A percentile compares a stretch with the other conserved stretches of the same genome.
These are phyloP conservation scores for Bombycilla garrulus DNA, from an alignment of 2,113 vertebrate species.

Conservation along the genomic window DNA sequence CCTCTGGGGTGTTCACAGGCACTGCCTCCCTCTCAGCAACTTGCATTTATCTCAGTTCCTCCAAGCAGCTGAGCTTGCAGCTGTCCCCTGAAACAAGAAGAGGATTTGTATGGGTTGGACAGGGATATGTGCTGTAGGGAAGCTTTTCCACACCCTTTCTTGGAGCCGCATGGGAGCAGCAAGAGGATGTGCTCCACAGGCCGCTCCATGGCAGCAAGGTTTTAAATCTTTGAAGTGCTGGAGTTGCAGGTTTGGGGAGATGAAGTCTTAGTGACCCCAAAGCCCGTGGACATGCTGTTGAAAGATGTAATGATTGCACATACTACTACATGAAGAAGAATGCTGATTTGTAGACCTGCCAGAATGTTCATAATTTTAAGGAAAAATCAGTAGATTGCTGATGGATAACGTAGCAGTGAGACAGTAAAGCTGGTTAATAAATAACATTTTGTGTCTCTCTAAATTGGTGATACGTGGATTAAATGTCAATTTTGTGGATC, in stretches of 20 bases:
- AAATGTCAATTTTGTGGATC: background rate
- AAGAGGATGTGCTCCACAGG: background rate
- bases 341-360: background rate
- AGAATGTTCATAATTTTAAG: background rate
- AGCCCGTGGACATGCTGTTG: background rate
- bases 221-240: background rate
- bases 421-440: background rate
- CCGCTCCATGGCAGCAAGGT: accelerated
- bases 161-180: background rate
- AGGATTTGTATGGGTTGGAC: background rate
- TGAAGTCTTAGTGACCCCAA: background rate
- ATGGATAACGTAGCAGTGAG: background rate
- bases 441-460: background rate
- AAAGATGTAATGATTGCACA: background rate
- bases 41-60: background rate
- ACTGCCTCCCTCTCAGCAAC: background rate
- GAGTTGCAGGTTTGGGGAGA: background rate
- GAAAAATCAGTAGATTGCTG: background rate
- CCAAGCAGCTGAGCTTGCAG: background rate
- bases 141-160: background rate
- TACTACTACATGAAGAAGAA: background rate
- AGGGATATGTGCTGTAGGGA: background rate
- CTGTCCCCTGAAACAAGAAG: background rate
- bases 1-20: background rate
- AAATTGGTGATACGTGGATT: background rate